Conservation (phyloP, 2,888 invertebrate species). For the Carabus problematicus region DNA sequence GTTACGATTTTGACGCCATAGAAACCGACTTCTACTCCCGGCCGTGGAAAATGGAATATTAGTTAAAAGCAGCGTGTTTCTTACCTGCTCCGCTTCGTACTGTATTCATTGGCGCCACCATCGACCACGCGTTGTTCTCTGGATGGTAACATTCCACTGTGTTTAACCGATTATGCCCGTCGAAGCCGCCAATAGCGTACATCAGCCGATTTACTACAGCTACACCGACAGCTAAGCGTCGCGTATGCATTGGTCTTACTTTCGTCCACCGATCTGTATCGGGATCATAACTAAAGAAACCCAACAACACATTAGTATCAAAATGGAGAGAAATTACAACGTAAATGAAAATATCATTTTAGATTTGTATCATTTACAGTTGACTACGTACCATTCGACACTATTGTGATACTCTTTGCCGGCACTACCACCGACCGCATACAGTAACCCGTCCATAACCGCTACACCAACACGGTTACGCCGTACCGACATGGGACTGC, state of each 20-base stretch:
- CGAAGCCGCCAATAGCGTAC: constrained; percentile 86
- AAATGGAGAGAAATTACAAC: not conserved
- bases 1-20: too few species aligned
- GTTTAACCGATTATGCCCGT: constrained; percentile 77
- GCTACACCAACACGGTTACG: constrained; percentile 91
- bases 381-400: constrained; percentile 80
- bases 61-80: constrained; percentile 24
- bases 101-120: constrained; percentile 78
- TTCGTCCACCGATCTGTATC: constrained; percentile 82
- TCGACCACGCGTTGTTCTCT: constrained; percentile 88
- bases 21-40: too few species aligned
- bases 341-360: too few species aligned
- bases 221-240: constrained; percentile 82
- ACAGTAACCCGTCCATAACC: constrained; percentile 90
- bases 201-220: constrained; percentile 76
- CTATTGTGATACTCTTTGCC: constrained; percentile 85
- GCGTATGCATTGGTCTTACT: constrained; percentile 77
- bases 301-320: not conserved
- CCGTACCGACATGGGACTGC: constrained; percentile 86
- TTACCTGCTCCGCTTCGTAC: constrained; percentile 85
- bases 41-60: too few species aligned
- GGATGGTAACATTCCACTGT: constrained; percentile 93
- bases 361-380: too few species aligned
- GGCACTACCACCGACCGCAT: constrained; percentile 91
- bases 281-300: constrained; percentile 77